phyloP scores from a whole-genome alignment of 2,113 vertebrate genomes.

The Hassar affinis region DNA sequence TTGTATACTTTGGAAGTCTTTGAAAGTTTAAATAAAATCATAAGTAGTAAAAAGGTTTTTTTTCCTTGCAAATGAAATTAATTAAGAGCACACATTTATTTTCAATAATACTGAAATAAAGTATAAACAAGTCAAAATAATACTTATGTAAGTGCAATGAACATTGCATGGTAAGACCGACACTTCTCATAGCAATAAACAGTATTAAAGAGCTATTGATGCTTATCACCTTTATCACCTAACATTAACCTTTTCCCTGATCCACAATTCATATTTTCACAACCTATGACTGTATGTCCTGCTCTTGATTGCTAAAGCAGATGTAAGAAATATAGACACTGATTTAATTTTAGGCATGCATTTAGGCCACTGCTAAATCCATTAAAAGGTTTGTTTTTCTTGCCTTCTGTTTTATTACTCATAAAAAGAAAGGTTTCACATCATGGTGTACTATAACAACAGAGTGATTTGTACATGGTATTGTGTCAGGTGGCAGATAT shows the following conservation, averaged over 20 bases:
- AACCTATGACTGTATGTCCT: constrained; percentile 55
- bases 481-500: too few species aligned
- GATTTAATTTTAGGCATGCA: constrained; percentile 65
- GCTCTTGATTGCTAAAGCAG: constrained; percentile 54
- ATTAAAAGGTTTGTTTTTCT: constrained; percentile 56
- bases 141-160: too few species aligned
- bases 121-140: too few species aligned
- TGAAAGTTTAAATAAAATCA: background rate
- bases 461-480: constrained; percentile 56
- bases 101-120: too few species aligned
- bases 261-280: constrained; percentile 50
- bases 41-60: too few species aligned
- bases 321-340: constrained; percentile 62
- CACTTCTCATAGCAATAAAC: constrained; percentile 15
- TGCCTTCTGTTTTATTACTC: constrained; percentile 62
- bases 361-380: constrained; percentile 64
- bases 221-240: constrained; percentile 12
- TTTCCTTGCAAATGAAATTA: too few species aligned
- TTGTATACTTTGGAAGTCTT: background rate
- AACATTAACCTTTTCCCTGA: constrained; percentile 28
- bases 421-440: constrained; percentile 21
- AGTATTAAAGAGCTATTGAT: constrained; percentile 47
- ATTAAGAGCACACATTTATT: too few species aligned
- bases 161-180: constrained; percentile 1
- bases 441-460: constrained; percentile 45